phyloP scores from a whole-genome alignment of 2,888 invertebrate genomes.

The Griposia aprilina region DNA sequence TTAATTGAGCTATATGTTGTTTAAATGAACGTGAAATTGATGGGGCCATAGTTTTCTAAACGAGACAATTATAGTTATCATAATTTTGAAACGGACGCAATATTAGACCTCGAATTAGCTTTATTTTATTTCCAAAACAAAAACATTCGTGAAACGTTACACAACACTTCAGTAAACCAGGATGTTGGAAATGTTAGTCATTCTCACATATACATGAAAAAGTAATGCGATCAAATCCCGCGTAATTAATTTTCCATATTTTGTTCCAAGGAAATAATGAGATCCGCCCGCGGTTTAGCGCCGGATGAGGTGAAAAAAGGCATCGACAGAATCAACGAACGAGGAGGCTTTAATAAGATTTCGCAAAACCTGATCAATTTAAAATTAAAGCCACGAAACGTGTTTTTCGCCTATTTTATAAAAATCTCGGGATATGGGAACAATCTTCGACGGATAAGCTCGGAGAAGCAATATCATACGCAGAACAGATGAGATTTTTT shows the following conservation, averaged over 20 bases:
- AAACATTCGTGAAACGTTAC: constrained; percentile 12
- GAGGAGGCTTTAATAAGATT: constrained; percentile 87
- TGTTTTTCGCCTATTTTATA: constrained; percentile 90
- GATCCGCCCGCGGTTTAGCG: constrained; percentile 77
- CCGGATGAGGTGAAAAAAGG: constrained; percentile 80
- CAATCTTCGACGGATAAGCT: constrained; percentile 88
- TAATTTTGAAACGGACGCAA: constrained; percentile 45
- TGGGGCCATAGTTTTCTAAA: constrained; percentile 49
- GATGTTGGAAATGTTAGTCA: constrained; percentile 16
- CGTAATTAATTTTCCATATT: constrained; percentile 86
- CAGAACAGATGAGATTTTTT: constrained; percentile 74
- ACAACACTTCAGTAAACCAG: constrained; percentile 26
- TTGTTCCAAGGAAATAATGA: constrained; percentile 83
- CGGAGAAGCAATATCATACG: constrained; percentile 77
- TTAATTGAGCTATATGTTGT: constrained; percentile 53
- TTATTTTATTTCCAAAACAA: constrained; percentile 39
- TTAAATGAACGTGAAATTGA: constrained; percentile 49
- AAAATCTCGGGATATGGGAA: constrained; percentile 89
- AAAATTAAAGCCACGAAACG: constrained; percentile 91
- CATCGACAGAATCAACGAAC: constrained; percentile 77
- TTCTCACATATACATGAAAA: constrained; percentile 58
- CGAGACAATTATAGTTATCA: constrained; percentile 45
- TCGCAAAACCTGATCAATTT: constrained; percentile 90
- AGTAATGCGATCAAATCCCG: constrained; percentile 75
- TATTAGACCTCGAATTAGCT: constrained; percentile 29